Evolutionary conservation across 2,888 invertebrate species (phyloP).

Genomic region (Drosophila vallismaia): DNA sequence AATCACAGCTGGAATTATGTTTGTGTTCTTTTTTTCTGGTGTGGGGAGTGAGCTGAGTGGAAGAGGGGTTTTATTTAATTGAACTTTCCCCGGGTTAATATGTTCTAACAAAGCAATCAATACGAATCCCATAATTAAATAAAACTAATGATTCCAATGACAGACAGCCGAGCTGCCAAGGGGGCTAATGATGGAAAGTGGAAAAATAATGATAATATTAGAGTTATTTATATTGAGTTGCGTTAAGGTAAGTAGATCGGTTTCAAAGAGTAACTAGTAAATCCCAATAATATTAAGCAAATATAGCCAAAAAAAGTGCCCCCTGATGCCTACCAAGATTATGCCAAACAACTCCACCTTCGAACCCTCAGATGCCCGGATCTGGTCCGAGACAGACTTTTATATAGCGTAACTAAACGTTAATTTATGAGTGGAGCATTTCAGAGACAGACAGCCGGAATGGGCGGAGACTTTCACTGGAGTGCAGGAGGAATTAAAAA

Average conservation of each 20-base stretch:
- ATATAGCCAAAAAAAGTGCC: background rate
- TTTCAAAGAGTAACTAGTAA: background rate
- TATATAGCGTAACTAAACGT: slow-evolving; percentile 76
- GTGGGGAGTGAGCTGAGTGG: slow-evolving; percentile 8
- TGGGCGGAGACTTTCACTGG: slow-evolving; percentile 27
- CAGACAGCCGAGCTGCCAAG: slow-evolving; percentile 48
- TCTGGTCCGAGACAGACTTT: slow-evolving; percentile 62
- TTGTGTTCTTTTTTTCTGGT: slow-evolving; percentile 9
- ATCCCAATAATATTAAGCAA: background rate
- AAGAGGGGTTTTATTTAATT: slow-evolving; percentile 65
- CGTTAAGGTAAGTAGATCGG: slow-evolving; percentile 15
- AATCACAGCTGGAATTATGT: slow-evolving; percentile 65
- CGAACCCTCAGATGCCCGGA: slow-evolving; percentile 1
- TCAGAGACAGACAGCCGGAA: slow-evolving; percentile 15
- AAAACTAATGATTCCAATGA: slow-evolving; percentile 78
- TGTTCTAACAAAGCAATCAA: slow-evolving; percentile 78
- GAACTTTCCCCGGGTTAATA: slow-evolving; percentile 68
- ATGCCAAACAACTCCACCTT: slow-evolving; percentile 5
- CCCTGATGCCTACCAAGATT: background rate
- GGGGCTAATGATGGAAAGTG: slow-evolving; percentile 60
- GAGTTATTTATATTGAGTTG: slow-evolving; percentile 19
- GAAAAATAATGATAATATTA: slow-evolving; percentile 20
- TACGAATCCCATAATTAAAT: slow-evolving; percentile 74
- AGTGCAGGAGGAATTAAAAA: slow-evolving; percentile 65
- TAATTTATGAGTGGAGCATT: slow-evolving; percentile 62